phyloP scores from a whole-genome alignment of 2,113 vertebrate species.

The Mugil cephalus region DNA sequence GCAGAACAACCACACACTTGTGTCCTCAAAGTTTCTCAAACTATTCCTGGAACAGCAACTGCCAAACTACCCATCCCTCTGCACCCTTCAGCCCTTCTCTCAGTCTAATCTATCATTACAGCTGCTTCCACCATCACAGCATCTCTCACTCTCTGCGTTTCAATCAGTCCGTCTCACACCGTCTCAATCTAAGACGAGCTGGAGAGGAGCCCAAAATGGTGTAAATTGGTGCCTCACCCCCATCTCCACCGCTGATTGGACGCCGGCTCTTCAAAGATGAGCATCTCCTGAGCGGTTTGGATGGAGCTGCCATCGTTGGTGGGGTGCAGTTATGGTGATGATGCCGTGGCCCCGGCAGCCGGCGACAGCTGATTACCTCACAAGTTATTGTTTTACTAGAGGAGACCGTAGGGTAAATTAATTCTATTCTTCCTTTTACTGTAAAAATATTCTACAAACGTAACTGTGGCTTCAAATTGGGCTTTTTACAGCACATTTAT shows the following conservation, averaged over 20 bases:
- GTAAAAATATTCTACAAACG: too few relatives aligned
- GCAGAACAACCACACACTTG: conserved; percentile 31
- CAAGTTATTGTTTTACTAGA: too few relatives aligned
- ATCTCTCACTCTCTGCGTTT: conserved; percentile 35
- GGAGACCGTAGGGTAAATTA: too few relatives aligned
- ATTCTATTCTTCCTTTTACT: too few relatives aligned
- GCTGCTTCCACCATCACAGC: conserved; percentile 44
- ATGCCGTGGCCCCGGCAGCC: conserved; percentile 21
- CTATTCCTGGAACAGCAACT: conserved; percentile 36
- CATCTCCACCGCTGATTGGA: conserved; percentile 54
- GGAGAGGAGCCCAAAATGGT: conserved; percentile 38
- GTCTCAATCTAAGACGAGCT: conserved; percentile 35
- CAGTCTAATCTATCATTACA: conserved; percentile 52
- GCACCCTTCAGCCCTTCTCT: conserved; percentile 43
- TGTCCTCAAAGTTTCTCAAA: conserved; percentile 4
- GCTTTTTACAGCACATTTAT: too few relatives aligned
- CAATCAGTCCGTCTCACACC: conserved; percentile 26
- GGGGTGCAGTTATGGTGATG: conserved; percentile 45
- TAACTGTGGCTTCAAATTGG: too few relatives aligned
- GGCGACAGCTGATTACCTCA: conserved; percentile 21
- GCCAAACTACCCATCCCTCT: conserved; percentile 43
- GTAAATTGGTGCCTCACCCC: conserved; percentile 39
- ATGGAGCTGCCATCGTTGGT: conserved; percentile 6
- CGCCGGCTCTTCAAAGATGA: conserved; percentile 50
- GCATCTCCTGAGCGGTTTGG: conserved; percentile 38